phyloP scores from a whole-genome alignment of 2,888 invertebrate genomes.

The Neocrepidodera transversa region DNA sequence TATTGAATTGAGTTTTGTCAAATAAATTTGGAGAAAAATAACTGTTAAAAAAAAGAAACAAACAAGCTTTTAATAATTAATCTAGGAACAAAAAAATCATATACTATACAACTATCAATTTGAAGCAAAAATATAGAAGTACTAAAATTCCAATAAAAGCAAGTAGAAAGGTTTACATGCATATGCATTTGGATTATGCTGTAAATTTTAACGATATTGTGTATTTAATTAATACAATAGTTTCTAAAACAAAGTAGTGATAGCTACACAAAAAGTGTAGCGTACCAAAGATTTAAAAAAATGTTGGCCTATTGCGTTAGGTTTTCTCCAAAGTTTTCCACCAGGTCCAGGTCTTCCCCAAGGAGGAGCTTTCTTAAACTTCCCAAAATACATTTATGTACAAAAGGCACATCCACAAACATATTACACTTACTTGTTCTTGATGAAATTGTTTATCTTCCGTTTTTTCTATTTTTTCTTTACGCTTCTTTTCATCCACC shows the following conservation, averaged over 20 bases:
- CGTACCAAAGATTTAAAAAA: conserved; percentile 81
- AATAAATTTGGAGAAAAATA: too few species aligned
- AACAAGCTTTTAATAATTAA: too few species aligned
- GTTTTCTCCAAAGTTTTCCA: conserved; percentile 77
- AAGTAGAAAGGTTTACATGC: too few species aligned
- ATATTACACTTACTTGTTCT: conserved; percentile 63
- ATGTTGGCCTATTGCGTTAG: conserved; percentile 73
- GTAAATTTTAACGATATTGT: too few species aligned
- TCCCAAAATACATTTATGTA: conserved; percentile 34
- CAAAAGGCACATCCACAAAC: conserved; percentile 23
- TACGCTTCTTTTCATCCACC: conserved; percentile 65
- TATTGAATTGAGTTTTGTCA: too few species aligned
- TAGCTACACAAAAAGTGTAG: conserved; percentile 52
- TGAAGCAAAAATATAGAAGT: too few species aligned
- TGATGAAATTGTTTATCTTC: conserved; percentile 63
- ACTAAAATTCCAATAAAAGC: too few species aligned
- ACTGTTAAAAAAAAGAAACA: too few species aligned
- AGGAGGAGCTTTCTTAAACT: conserved; percentile 60
- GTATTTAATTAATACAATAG: too few species aligned
- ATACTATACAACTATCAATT: too few species aligned
- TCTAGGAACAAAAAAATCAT: too few species aligned
- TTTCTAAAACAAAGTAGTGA: conserved; percentile 20
- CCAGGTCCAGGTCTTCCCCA: conserved; percentile 77
- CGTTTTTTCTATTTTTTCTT: conserved; percentile 61
- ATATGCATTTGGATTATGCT: too few species aligned